Evolutionary conservation across 2,113 vertebrate genomes (phyloP), one percentile per base, ranked within the genome.

Genomic region (Ivindomyrus marchei): DNA sequence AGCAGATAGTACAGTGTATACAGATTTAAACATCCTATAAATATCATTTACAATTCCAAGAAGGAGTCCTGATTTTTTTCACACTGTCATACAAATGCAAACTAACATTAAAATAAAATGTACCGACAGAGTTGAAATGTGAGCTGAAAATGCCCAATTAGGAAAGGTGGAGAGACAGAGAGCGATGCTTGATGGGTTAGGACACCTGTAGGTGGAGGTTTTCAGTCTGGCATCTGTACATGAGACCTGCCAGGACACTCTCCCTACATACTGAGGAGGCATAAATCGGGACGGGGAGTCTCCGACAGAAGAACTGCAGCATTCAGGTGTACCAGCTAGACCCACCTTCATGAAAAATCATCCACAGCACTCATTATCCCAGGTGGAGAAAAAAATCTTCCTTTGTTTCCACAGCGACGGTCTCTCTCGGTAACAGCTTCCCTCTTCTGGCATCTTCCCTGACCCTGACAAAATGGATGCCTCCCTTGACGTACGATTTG

Each of bases 321-420:
- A 39, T 47, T 31, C n/a, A 21, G 62, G n/a, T 1, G 3, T 31
- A n/a, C 62, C 62, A 31, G n/a, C 17, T 45, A 56, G n/a, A 66
- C 47, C 50, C 74, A 89, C 49, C 80, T 53, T 13, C 58, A 77
- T 77, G n/a, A 8, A 47, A 88, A 89, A 77, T 21, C n/a, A 49
- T 50, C 45, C 70, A 36, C 15, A 10, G 66, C 46, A 27, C n/a
- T 50, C 46, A 77, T 50, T 50, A 27, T 36, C n/a, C n/a, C 39
- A 15, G 27, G 88, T 50, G 56, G 58, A 21, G 49, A 53, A 80
- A 49, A 49, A 53, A 52, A 74, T 39, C 62, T 36, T 83, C n/a
- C 21, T 31, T 56, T 84, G 88, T 89, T 89, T 89, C 88, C 88
- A 89, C 88, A 84, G 74, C 50, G 42, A 84, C 88, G 3, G 31